Evolutionary conservation across 2,797 vertebrate genomes (phyloP), one percentile per base, ranked within the genome.

Genomic region (Acomys russatus): DNA sequence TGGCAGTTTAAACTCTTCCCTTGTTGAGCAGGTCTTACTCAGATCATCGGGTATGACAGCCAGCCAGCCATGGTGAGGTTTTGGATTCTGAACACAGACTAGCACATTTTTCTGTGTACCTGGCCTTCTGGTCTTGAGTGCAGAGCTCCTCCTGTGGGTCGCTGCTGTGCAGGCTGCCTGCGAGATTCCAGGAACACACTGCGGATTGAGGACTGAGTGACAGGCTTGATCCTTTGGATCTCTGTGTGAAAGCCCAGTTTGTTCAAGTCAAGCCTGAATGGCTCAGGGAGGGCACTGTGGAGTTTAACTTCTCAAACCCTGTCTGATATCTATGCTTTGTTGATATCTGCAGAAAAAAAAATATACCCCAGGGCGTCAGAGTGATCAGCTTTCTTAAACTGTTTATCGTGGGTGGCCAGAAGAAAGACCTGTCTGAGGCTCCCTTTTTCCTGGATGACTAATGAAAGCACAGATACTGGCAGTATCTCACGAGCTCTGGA

Each of bases 251-350:
- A 96, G 88, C 51, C 3, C 14, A 49, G 18, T 96, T 95, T 95
- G 82, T 95, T 95, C 80, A 82, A 70, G 84, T 51, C 15, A 95
- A 92, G 70, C 92, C 59, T 88, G 85, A 88, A 56, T 92, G 90
- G 51, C 74, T 76, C 64, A 90, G 92, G 79, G 63, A 90, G 84
- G 73, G 68, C 33, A 56, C 74, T 85, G 28, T 87, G 30, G 73
- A 90, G 38, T 92, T 84, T 79, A 70, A 73, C n/a, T 92, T 93
- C 61, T 59, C 44, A 70, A 88, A 59, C 25, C 38, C 33, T 90
- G 63, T 80, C 66, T 93, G n/a, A 54, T 88, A 33, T 22, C 59
- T 28, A 33, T 88, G 56, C 30, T 82, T 92, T 82, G 68, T 92
- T 92, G 56, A 61, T 88, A 74, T n/a, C 51, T 77, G 44, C n/a